Evolutionary conservation across 2,888 invertebrate genomes (phyloP).

Genomic region (Stenchaetothrips biformis): DNA sequence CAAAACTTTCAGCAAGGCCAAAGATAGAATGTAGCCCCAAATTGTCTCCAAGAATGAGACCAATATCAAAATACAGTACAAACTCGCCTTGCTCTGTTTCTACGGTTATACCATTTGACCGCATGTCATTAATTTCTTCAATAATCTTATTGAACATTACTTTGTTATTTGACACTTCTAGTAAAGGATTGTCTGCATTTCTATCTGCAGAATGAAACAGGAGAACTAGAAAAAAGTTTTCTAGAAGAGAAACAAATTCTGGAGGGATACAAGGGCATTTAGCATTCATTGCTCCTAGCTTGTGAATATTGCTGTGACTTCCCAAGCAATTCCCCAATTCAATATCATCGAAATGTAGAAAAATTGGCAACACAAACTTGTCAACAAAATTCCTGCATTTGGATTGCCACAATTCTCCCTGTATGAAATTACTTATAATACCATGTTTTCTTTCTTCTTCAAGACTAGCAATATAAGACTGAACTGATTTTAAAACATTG

Average conservation of each 20-base stretch:
- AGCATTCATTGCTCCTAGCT: neutral
- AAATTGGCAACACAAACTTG: neutral
- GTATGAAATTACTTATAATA: neutral
- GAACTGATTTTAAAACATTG: neutral
- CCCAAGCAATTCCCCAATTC: neutral
- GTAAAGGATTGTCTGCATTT: neutral
- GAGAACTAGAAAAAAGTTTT: neutral
- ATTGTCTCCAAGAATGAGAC: conserved; percentile 35
- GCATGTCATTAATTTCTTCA: conserved; percentile 34
- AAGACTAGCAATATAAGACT: neutral
- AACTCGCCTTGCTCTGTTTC: conserved; percentile 20
- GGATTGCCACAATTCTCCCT: neutral
- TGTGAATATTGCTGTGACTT: neutral
- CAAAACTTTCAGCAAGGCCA: conserved; percentile 36
- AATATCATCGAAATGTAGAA: neutral
- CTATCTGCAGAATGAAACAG: neutral
- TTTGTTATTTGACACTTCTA: neutral
- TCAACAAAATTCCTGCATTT: neutral
- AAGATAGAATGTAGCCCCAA: conserved; percentile 34
- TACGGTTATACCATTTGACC: conserved; percentile 33
- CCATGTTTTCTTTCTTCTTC: neutral
- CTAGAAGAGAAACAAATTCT: neutral
- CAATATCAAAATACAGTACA: conserved; percentile 34
- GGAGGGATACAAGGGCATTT: neutral
- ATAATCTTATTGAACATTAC: conserved; percentile 34